Conservation (phyloP, 1,140 invertebrate genomes). For the Vanessa tameamea region DNA sequence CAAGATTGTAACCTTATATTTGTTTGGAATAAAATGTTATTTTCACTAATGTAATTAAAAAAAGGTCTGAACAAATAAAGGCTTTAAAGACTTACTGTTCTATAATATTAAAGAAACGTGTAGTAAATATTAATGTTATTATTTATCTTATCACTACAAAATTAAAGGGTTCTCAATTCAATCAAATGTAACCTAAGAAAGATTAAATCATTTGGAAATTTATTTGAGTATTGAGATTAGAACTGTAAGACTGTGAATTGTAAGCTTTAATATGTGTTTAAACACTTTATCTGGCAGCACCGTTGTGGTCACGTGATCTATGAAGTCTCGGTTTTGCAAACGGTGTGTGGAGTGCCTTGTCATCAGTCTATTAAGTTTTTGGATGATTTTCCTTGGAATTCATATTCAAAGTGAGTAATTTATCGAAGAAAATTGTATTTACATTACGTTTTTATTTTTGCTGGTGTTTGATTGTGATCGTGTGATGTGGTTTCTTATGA, state of each 20-base stretch:
- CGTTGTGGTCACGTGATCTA: slow-evolving; percentile 72
- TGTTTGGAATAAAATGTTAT: too few relatives aligned
- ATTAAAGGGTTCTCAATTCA: too few relatives aligned
- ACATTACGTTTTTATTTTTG: slow-evolving; percentile 58
- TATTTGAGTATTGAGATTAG: background rate
- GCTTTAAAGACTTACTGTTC: too few relatives aligned
- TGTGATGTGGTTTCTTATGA: slow-evolving; percentile 71
- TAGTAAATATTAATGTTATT: too few relatives aligned
- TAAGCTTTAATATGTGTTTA: background rate
- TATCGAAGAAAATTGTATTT: slow-evolving; percentile 62
- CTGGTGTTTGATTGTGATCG: slow-evolving; percentile 61
- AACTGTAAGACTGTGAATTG: background rate
- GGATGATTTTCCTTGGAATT: slow-evolving; percentile 81
- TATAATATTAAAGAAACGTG: too few relatives aligned
- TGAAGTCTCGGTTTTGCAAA: slow-evolving; percentile 79
- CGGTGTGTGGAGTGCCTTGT: slow-evolving; percentile 82
- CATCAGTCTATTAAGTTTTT: slow-evolving; percentile 80
- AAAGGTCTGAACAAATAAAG: too few relatives aligned
- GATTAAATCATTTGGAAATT: background rate
- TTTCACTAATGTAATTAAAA: too few relatives aligned
- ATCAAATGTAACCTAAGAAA: too few relatives aligned
- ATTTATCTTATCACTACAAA: too few relatives aligned
- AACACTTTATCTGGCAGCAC: slow-evolving; percentile 48
- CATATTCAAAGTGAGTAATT: slow-evolving; percentile 79
- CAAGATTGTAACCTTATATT: too few relatives aligned